phyloP scores from a whole-genome alignment of 1,140 invertebrate genomes.

The Wiebesia pumilae region DNA sequence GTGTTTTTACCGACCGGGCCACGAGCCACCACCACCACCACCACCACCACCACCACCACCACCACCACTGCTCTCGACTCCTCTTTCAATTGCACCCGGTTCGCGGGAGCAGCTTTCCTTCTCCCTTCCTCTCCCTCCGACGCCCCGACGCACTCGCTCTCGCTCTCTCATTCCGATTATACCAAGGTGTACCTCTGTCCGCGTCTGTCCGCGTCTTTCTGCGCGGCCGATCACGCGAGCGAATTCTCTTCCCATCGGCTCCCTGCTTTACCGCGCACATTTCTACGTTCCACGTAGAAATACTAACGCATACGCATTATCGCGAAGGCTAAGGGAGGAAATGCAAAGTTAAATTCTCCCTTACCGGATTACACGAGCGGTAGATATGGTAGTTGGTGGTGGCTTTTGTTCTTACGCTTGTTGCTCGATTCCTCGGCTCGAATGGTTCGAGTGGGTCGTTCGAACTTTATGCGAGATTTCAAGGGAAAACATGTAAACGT shows the following conservation, averaged over 20 bases:
- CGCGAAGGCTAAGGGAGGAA: not conserved
- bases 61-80: not conserved
- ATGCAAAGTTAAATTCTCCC: conserved; percentile 9
- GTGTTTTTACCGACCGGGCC: conserved; percentile 48
- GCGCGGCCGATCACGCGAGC: conserved; percentile 26
- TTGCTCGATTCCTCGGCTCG: not conserved
- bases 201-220: conserved; percentile 6
- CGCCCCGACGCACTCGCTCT: not conserved
- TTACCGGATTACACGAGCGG: conserved; percentile 12
- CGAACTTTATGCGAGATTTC: no score
- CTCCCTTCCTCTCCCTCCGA: not conserved
- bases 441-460: no score
- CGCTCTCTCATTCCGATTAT: not conserved
- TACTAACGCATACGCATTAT: not conserved
- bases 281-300: not conserved
- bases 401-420: not conserved
- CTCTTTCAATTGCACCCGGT: conserved; percentile 15
- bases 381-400: not conserved
- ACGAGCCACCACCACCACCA: no score
- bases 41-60: no score
- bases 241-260: conserved; percentile 32
- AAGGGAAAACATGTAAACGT: no score
- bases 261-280: conserved; percentile 46
- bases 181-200: no score
- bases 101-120: not conserved